Conservation (phyloP, 2,888 invertebrate species). For the Diadegma fenestrale region DNA sequence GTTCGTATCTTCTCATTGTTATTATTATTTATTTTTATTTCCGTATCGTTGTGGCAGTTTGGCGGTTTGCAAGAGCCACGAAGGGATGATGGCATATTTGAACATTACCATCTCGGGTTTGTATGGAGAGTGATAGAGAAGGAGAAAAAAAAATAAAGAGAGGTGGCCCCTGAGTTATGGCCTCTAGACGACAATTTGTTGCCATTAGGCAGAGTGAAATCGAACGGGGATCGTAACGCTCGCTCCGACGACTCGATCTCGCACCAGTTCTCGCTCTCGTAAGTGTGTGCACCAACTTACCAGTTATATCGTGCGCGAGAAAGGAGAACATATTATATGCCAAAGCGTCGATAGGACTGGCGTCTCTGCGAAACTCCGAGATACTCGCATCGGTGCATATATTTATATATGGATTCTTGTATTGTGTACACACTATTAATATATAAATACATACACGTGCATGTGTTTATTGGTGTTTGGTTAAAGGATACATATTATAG, state of each 20-base stretch:
- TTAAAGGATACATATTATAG: slow-evolving; percentile 51
- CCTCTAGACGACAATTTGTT: slow-evolving; percentile 77
- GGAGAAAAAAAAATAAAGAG: slow-evolving; percentile 44
- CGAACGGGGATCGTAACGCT: slow-evolving; percentile 75
- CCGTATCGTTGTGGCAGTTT: slow-evolving; percentile 55
- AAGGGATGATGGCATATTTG: slow-evolving; percentile 54
- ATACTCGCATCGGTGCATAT: slow-evolving; percentile 36
- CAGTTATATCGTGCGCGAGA: slow-evolving; percentile 56
- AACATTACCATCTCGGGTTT: slow-evolving; percentile 52
- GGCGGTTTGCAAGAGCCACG: slow-evolving; percentile 24
- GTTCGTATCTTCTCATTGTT: slow-evolving; percentile 8
- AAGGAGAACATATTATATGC: slow-evolving; percentile 48
- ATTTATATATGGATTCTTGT: background rate
- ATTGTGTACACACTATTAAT: slow-evolving; percentile 18
- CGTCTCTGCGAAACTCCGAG: slow-evolving; percentile 41
- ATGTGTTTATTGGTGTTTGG: slow-evolving; percentile 10
- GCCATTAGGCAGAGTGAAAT: slow-evolving; percentile 76
- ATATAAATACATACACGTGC: slow-evolving; percentile 11
- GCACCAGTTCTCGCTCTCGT: slow-evolving; percentile 25
- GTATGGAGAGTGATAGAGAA: slow-evolving; percentile 49
- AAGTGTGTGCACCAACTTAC: slow-evolving; percentile 47
- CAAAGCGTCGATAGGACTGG: slow-evolving; percentile 54
- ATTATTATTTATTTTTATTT: slow-evolving; percentile 45
- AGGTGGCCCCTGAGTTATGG: slow-evolving; percentile 70
- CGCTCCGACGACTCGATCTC: slow-evolving; percentile 64